A percentile compares a stretch with the other conserved stretches of the same genome.
These are phyloP conservation scores for Scaeva pyrastri DNA, from an alignment of 2,888 invertebrate genomes.

Conservation along the genomic window DNA sequence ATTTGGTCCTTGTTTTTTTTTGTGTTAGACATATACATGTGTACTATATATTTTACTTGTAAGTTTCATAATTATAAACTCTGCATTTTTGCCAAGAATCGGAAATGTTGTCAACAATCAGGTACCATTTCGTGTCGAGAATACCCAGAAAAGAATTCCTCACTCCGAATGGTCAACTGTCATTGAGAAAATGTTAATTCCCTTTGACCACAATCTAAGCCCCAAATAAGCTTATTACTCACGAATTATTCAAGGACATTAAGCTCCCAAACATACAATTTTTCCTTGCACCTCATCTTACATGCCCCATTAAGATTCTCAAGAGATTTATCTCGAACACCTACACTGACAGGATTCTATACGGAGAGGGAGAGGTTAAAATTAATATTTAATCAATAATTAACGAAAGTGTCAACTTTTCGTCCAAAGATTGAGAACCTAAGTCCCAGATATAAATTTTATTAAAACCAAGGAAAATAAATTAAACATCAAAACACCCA, in stretches of 20 bases:
- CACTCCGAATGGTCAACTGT: too few relatives aligned
- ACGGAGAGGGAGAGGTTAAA: not conserved
- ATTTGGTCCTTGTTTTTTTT: not conserved
- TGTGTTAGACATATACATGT: too few relatives aligned
- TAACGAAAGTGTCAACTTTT: conserved; percentile 23
- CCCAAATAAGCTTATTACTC: conserved; percentile 23
- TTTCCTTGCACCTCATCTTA: conserved; percentile 37
- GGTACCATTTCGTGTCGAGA: too few relatives aligned
- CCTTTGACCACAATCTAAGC: conserved; percentile 12
- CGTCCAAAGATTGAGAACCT: not conserved
- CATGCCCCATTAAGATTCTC: conserved; percentile 27
- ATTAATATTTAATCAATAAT: conserved; percentile 58
- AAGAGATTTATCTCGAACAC: conserved; percentile 45
- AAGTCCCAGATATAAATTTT: conserved; percentile 45
- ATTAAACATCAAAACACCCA: conserved; percentile 28
- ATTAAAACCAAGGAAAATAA: conserved; percentile 59
- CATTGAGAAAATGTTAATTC: not conserved
- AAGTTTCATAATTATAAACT: too few relatives aligned
- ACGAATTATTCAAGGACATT: conserved; percentile 51
- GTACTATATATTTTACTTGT: too few relatives aligned
- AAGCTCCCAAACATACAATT: conserved; percentile 28
- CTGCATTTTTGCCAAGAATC: too few relatives aligned
- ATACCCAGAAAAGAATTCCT: not conserved
- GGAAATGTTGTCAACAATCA: too few relatives aligned
- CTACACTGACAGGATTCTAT: not conserved